Conservation (phyloP, 2,797 vertebrate species). For the Aselliscus stoliczkanus region DNA sequence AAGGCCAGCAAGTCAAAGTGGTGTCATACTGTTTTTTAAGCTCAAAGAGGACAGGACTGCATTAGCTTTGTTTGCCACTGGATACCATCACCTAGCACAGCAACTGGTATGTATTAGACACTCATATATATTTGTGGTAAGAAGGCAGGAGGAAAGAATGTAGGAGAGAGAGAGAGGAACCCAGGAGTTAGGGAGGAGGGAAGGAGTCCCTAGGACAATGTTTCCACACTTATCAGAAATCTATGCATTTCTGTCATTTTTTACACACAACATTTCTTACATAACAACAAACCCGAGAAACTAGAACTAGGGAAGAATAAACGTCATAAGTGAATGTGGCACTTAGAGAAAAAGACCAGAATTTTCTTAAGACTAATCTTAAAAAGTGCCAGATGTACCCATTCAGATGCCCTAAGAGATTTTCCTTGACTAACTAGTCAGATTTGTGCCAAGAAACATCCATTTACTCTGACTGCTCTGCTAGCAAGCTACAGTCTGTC, state of each 20-base stretch:
- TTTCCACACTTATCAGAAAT: background rate
- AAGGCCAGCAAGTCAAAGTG: rapidly evolving
- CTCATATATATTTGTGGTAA: background rate
- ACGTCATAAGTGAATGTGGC: background rate
- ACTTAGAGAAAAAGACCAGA: background rate
- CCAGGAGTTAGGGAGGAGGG: rapidly evolving
- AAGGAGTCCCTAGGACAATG: background rate
- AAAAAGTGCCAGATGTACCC: background rate
- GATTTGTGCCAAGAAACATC: constrained; percentile 44
- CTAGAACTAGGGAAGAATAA: background rate
- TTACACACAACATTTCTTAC: background rate
- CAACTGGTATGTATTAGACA: no score
- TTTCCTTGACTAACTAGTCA: constrained; percentile 40
- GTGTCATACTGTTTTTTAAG: background rate
- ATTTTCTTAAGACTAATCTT: background rate
- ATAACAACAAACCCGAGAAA: background rate
- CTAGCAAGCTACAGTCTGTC: constrained; percentile 3
- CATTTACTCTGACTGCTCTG: background rate
- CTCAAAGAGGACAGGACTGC: background rate
- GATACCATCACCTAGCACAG: background rate
- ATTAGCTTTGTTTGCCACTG: background rate
- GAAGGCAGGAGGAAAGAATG: background rate
- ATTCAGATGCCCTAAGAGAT: constrained; percentile 16
- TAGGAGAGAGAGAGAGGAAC: background rate
- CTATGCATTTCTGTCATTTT: background rate